A percentile compares a stretch with the other conserved stretches of the same genome.
Evolutionary conservation across 2,888 invertebrate species (phyloP).

Genomic region (Nomada lathburiana): DNA sequence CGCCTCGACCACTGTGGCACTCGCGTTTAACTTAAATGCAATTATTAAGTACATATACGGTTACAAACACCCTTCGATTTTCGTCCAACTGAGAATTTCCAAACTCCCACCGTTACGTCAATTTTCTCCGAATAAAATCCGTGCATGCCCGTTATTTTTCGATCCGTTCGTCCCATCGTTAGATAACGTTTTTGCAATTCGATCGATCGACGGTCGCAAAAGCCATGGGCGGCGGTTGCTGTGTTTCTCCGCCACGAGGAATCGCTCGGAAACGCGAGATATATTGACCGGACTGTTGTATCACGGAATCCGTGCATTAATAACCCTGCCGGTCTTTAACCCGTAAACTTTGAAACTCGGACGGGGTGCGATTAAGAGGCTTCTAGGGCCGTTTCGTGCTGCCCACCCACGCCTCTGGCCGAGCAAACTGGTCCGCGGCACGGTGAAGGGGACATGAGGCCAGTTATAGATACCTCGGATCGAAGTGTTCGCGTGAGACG

Average conservation of each 20-base stretch:
- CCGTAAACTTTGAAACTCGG: conserved; percentile 79
- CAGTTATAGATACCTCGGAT: conserved; percentile 70
- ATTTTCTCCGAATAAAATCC: background rate
- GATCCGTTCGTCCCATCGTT: background rate
- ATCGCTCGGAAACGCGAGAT: conserved; percentile 75
- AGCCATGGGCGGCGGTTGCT: conserved; percentile 25
- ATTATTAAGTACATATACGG: too few relatives aligned
- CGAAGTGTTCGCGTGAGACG: conserved; percentile 73
- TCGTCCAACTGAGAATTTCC: too few relatives aligned
- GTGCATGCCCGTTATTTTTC: background rate
- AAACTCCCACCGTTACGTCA: too few relatives aligned
- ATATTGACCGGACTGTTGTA: conserved; percentile 74
- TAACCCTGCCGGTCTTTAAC: conserved; percentile 77
- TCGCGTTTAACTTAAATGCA: too few relatives aligned
- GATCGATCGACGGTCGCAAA: conserved; percentile 61
- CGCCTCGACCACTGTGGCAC: too few relatives aligned
- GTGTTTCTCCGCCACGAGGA: conserved; percentile 58
- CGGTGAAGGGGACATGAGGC: conserved; percentile 18
- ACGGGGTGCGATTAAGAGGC: conserved; percentile 78
- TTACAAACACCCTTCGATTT: too few relatives aligned
- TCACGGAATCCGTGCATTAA: conserved; percentile 80
- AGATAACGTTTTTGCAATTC: conserved; percentile 27
- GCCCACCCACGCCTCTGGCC: conserved; percentile 52
- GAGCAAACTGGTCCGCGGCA: conserved; percentile 53
- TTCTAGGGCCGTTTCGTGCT: conserved; percentile 73